A percentile compares a stretch with the other conserved stretches of the same genome.
Evolutionary conservation across 2,797 vertebrate genomes (phyloP).

Genomic region (Acipenser oxyrinchus): DNA sequence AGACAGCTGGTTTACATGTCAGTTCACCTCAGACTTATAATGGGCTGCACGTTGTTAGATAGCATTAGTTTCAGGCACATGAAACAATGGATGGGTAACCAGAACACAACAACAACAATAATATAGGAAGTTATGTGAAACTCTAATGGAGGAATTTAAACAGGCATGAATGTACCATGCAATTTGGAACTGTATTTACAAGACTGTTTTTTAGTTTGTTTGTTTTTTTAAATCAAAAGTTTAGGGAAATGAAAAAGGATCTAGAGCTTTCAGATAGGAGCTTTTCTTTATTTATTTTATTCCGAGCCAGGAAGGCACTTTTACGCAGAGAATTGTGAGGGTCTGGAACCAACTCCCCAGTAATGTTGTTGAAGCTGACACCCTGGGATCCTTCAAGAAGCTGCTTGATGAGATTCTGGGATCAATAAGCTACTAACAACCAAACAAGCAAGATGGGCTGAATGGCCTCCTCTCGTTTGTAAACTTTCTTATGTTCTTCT

Average conservation of each 20-base stretch:
- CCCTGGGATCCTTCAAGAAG: too few species aligned
- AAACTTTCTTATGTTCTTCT: too few species aligned
- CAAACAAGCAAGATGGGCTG: too few species aligned
- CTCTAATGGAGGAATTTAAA: conserved; percentile 28
- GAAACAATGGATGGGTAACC: conserved; percentile 31
- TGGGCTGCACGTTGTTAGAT: conserved; percentile 44
- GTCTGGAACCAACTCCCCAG: too few species aligned
- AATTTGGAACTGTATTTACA: conserved; percentile 14
- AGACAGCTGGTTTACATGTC: conserved; percentile 37
- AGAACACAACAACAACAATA: conserved; percentile 31
- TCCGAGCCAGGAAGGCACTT: too few species aligned
- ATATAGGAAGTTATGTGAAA: conserved; percentile 34
- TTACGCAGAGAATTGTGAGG: too few species aligned
- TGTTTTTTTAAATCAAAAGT: conserved; percentile 16
- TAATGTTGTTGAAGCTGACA: too few species aligned
- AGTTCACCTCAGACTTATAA: conserved; percentile 23
- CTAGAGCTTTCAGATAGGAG: conserved; percentile 24
- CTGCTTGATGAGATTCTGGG: too few species aligned
- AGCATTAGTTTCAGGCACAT: conserved; percentile 60
- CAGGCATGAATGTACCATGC: conserved; percentile 15
- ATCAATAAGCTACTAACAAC: too few species aligned
- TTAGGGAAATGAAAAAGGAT: conserved; percentile 19
- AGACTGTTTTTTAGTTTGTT: conserved; percentile 2
- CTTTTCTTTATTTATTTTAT: too few species aligned
- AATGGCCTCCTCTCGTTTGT: too few species aligned